These are phyloP conservation scores for Hydrolagus affinis DNA, from an alignment of 2,113 vertebrate genomes.

Conservation along the genomic window DNA sequence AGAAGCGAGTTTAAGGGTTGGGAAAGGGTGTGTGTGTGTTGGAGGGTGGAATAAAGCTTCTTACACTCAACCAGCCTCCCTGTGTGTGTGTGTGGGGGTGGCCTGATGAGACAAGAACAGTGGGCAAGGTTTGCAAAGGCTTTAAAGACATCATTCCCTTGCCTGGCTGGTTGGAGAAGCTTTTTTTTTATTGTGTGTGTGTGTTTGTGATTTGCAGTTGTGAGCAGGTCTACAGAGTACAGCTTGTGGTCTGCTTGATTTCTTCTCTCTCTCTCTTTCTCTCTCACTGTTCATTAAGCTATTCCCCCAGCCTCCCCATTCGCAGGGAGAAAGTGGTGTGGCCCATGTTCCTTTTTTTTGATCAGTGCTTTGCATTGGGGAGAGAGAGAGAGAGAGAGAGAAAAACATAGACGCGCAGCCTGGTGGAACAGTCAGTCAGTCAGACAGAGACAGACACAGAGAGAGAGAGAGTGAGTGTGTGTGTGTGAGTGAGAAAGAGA, in stretches of 20 bases:
- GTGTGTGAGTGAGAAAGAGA: too few species aligned
- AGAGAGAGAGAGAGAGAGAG: too few species aligned
- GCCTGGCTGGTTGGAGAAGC: too few species aligned
- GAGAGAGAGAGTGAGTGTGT: too few species aligned
- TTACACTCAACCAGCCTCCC: not conserved
- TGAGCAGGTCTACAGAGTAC: too few species aligned
- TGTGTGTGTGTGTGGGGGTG: not conserved
- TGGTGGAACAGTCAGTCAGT: not conserved
- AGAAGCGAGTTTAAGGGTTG: not conserved
- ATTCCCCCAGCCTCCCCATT: not conserved
- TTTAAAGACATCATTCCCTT: not conserved
- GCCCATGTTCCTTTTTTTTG: constrained; percentile 13
- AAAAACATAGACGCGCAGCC: not conserved
- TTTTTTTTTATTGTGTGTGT: too few species aligned
- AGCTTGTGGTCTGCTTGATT: too few species aligned
- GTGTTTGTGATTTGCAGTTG: too few species aligned
- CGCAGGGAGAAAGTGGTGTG: not conserved
- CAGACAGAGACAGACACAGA: too few species aligned
- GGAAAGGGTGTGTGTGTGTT: too few species aligned
- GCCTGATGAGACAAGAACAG: too few species aligned
- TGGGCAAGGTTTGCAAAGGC: too few species aligned
- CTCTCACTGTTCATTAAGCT: not conserved
- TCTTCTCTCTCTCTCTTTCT: not conserved
- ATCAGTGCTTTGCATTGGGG: not conserved
- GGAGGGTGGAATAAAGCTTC: not conserved